Evolutionary conservation across 1,140 invertebrate species (phyloP).

Genomic region (Cotesia vestalis): DNA sequence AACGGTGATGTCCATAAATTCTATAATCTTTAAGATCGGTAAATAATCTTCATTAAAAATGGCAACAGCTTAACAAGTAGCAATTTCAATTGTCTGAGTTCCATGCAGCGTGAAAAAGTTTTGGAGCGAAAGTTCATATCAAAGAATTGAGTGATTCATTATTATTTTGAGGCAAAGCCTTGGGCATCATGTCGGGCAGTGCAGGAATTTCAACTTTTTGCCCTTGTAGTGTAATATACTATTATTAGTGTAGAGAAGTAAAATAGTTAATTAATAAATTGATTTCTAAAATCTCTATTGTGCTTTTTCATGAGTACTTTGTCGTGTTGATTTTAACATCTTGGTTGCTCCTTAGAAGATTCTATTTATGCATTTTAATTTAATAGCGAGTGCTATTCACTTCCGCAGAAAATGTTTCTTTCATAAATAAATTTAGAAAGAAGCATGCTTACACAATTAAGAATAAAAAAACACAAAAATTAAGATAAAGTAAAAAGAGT

Average conservation of each 20-base stretch:
- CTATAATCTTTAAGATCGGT: conserved; percentile 38
- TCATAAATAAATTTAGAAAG: no score
- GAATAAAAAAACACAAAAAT: neutral
- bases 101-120: conserved; percentile 29
- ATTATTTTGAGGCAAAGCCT: no score
- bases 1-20: conserved; percentile 26
- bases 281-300: neutral
- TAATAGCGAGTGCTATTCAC: no score
- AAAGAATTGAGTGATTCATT: conserved; percentile 35
- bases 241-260: neutral
- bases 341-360: conserved; percentile 46
- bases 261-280: neutral
- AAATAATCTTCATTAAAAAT: conserved; percentile 37
- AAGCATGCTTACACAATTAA: neutral
- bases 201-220: no score
- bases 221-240: no score
- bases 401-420: no score
- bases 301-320: neutral
- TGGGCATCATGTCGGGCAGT: no score
- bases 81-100: conserved; percentile 33
- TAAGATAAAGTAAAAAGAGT: neutral
- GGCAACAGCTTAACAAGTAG: conserved; percentile 27
- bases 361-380: conserved; percentile 40
- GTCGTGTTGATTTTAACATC: neutral
- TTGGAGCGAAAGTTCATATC: conserved; percentile 34